Conservation (phyloP, 2,113 vertebrate species). For the Boulengeromyrus knoepffleri region DNA sequence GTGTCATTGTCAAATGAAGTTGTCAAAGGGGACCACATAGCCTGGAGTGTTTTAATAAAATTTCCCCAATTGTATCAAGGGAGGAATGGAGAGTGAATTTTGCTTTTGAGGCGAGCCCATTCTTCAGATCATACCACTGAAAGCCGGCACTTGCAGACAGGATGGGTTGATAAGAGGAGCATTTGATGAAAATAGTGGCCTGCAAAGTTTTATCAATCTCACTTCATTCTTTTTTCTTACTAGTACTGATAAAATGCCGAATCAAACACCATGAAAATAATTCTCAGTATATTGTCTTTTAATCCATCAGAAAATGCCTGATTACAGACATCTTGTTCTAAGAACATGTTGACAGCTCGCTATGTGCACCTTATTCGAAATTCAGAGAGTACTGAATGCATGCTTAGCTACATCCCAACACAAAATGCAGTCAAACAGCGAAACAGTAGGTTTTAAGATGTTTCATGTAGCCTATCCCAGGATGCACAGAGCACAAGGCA, state of each 20-base stretch:
- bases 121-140: conserved; percentile 31
- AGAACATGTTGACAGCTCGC: not conserved
- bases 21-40: not conserved
- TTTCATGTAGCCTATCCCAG: not conserved
- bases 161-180: conserved; percentile 45
- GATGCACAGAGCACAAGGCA: not conserved
- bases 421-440: not conserved
- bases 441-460: not conserved
- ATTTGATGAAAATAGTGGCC: conserved; percentile 40
- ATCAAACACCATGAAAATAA: conserved; percentile 37
- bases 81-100: not conserved
- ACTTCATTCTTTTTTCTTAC: conserved; percentile 35
- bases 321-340: not conserved
- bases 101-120: conserved; percentile 11
- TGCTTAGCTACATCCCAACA: not conserved
- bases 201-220: conserved; percentile 52
- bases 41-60: conserved; percentile 9
- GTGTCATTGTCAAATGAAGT: not conserved
- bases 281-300: conserved; percentile 22
- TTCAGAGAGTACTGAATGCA: not conserved
- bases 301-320: not conserved
- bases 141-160: conserved; percentile 37
- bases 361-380: not conserved
- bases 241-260: conserved; percentile 43
- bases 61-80: not conserved